These are phyloP conservation scores for Auanema sp. DNA, from an alignment of 2,888 invertebrate genomes.

Conservation along the genomic window DNA sequence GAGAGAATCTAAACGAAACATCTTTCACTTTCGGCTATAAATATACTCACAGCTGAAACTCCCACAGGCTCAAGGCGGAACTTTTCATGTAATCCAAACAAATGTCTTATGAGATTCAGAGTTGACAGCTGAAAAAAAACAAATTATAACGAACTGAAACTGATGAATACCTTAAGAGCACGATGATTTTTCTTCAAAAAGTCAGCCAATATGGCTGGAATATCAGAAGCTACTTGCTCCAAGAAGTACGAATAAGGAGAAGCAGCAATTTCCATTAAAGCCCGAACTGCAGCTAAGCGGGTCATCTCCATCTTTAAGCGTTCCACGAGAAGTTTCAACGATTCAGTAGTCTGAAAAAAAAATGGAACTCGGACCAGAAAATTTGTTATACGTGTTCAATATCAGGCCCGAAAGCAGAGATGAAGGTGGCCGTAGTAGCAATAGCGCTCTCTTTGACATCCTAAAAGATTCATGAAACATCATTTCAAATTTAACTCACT, in stretches of 20 bases:
- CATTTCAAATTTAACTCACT: constrained; percentile 33
- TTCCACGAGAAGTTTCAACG: constrained; percentile 91
- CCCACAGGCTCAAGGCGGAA: no score
- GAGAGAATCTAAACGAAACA: constrained; percentile 69
- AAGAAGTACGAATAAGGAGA: not conserved
- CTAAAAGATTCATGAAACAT: constrained; percentile 19
- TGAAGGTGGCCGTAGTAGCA: constrained; percentile 81
- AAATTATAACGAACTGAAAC: not conserved
- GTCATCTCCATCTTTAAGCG: constrained; percentile 95
- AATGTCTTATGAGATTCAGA: constrained; percentile 82
- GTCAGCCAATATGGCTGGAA: constrained; percentile 75
- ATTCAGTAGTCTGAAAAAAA: constrained; percentile 69
- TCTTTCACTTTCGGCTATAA: no score
- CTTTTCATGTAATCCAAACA: constrained; percentile 69
- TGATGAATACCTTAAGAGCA: constrained; percentile 75
- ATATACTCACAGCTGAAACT: no score
- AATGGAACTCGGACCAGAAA: constrained; percentile 61
- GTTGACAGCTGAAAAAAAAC: constrained; percentile 73
- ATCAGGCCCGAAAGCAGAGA: constrained; percentile 85
- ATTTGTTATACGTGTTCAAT: constrained; percentile 37
- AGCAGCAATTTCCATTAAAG: constrained; percentile 71
- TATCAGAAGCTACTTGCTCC: not conserved
- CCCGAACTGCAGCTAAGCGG: constrained; percentile 90
- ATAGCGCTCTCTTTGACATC: constrained; percentile 98
- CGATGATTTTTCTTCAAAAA: constrained; percentile 95